Evolutionary conservation across 2,888 invertebrate genomes (phyloP), one percentile per base, ranked within the genome.

Genomic region (Nephrotoma guestfalica): DNA sequence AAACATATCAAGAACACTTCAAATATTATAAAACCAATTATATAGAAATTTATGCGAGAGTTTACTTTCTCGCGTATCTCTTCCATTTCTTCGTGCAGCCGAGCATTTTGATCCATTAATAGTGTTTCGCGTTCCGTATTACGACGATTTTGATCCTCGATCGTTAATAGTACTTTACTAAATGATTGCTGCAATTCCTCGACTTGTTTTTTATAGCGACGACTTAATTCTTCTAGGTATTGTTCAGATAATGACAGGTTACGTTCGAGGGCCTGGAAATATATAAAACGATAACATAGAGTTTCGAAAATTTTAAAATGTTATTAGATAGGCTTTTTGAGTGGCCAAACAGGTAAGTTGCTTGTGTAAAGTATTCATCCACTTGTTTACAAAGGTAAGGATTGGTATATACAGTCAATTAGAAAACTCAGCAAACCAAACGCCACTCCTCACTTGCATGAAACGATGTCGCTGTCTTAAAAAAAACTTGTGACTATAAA

Each of bases 221-320:
- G 94, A 91, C 98, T 98, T 88, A 99, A 92, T 91, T 99, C 99
- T 91, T 99, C 99, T 88, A 99, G 93, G 91, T 99, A 99, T 91
- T 98, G 98, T 87, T 97, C 96, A 88, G 98, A 98, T 71, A 99
- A 93, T 13, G 98, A 98, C 95, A 99, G 97, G 92, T 99, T 99
- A 88, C 97, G 94, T 92, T 99, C 99, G 89, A 99, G 93, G 86
- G 96, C 95, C 95, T 97, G 92, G 30, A 30, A 30, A 30, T 30
- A 30, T 30, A 30, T 30, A 30, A 30, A 30, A 30, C 30, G 30
- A 30, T 30, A 30, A 1, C 0, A 2, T 30, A 30, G 2, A 30
- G 2, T 2, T 30, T 30, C 0, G 30, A 30, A 30, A 30, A 30
- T 30, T 30, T 2, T 30, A 30, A 30, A 30, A 30, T 30, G 2